phyloP scores from a whole-genome alignment of 1,140 invertebrate species.

The Armadillidium nasatum region DNA sequence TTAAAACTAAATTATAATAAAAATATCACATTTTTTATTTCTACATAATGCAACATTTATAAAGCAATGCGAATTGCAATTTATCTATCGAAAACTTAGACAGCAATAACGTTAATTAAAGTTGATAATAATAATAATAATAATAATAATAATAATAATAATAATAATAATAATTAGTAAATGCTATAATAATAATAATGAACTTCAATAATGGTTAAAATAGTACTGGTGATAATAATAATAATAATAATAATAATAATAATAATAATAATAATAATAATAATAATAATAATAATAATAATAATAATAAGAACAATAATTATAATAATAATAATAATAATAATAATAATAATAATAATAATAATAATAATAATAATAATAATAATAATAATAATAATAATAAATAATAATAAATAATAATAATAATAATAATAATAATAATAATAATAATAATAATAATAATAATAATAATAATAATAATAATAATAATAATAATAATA shows the following conservation, averaged over 20 bases:
- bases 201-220: too few relatives aligned
- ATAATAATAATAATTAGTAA: constrained; percentile 7
- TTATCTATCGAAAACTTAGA: too few relatives aligned
- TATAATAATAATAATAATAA: constrained; percentile 11
- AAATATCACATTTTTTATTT: too few relatives aligned
- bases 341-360: neutral
- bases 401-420: too few relatives aligned
- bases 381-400: too few relatives aligned
- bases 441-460: constrained; percentile 1
- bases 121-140: too few relatives aligned
- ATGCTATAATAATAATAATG: constrained; percentile 12
- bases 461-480: constrained; percentile 15
- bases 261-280: constrained; percentile 12
- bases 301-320: constrained; percentile 3
- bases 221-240: neutral
- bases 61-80: too few relatives aligned
- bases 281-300: constrained; percentile 13
- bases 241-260: neutral
- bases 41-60: too few relatives aligned
- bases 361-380: too few relatives aligned
- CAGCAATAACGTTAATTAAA: too few relatives aligned
- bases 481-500: constrained; percentile 15
- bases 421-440: too few relatives aligned
- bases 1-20: too few relatives aligned
- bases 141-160: constrained; percentile 12